Percentiles rank a stretch among this genome's conserved stretches.
Conservation (phyloP, 2,888 invertebrate species). For the Pristionchus fissidentatus region DNA sequence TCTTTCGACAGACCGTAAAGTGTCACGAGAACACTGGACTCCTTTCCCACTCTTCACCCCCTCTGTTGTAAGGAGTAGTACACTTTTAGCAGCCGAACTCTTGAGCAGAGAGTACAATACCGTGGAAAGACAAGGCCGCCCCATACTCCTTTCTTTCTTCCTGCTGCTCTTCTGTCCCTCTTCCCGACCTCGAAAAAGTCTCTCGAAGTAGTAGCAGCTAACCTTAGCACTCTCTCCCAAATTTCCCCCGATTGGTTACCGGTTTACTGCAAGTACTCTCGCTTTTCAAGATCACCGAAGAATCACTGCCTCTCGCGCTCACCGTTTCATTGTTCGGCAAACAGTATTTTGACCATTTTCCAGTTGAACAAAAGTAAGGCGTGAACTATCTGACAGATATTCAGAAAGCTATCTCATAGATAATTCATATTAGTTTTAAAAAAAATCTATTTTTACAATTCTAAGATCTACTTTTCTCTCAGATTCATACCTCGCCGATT, state of each 20-base stretch:
- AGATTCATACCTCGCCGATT: background rate
- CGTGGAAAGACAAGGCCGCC: too few species aligned
- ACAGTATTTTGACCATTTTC: too few species aligned
- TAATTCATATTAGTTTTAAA: too few species aligned
- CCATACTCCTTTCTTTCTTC: too few species aligned
- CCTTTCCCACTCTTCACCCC: background rate
- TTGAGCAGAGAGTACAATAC: background rate
- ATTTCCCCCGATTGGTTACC: background rate
- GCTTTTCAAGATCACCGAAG: background rate
- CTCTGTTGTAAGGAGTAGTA: too few species aligned
- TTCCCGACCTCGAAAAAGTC: constrained; percentile 31
- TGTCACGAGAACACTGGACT: background rate
- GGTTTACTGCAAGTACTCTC: background rate
- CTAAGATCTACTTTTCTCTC: too few species aligned
- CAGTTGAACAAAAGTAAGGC: background rate
- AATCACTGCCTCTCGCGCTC: background rate
- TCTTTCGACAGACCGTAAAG: background rate
- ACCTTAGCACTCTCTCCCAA: background rate
- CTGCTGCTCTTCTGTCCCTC: too few species aligned
- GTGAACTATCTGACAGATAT: too few species aligned
- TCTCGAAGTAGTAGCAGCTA: background rate
- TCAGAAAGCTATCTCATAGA: too few species aligned
- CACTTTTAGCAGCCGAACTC: background rate
- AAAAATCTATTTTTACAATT: too few species aligned
- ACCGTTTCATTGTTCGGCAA: too few species aligned